Evolutionary conservation across 2,113 vertebrate genomes (phyloP), one percentile per base, ranked within the genome.

Genomic region (Campylomormyrus numenius): DNA sequence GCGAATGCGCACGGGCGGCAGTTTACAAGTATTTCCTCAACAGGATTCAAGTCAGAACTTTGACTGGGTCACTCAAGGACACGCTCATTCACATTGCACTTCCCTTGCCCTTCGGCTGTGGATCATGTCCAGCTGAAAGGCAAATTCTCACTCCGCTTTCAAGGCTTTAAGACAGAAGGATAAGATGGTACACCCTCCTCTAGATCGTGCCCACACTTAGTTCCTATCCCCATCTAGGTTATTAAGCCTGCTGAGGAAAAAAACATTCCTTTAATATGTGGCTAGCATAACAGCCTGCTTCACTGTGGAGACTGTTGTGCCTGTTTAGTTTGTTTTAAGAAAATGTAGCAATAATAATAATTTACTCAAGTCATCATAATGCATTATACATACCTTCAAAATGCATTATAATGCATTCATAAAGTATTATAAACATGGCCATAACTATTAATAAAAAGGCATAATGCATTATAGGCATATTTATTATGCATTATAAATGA

Each of bases 11-110:
- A n/a, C 13, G 83, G 42, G 9, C 83, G 48, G 83, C 83, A 85
- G 19, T 13, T 85, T 85, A 13, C 45, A 48, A 85, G 83, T 24
- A 21, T 9, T 85, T 85, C 39, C 80, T 46, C 21, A 7, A n/a
- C 80, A 85, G 80, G 21, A 85, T 85, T 85, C 80, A 85, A 48
- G 42, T 85, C 39, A 46, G 45, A 21, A 21, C 80, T 85, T 85
- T 85, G 80, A 77, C 80, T 85, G 80, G 80, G 42, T 85, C 80
- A 48, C 42, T 83, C 80, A n/a, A 48, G 80, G 80, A 5, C 80
- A 85, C 9, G 0, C 21, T 46, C 39, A 24, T 85, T 80, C 74
- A 35, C 74, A 80, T 13, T 80, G 0, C 31, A 80, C 35, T 46
- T 46, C 39, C 42, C 2, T 48, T 48, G 80, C 19, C 45, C 39